Conservation (phyloP, 2,797 vertebrate genomes). For the Cossypha niveicapilla region DNA sequence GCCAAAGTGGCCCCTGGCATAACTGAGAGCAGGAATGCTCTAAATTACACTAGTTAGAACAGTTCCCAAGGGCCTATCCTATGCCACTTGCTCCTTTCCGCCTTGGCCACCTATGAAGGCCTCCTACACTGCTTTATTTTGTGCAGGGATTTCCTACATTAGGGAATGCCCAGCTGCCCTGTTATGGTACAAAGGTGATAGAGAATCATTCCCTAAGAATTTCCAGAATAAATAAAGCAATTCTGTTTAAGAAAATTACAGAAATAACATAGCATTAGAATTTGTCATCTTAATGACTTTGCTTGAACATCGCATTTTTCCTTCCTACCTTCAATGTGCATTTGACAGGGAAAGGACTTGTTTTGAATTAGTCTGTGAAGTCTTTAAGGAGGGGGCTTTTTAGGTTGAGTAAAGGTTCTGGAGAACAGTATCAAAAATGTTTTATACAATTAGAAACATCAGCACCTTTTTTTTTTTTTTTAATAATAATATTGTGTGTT, state of each 20-base stretch:
- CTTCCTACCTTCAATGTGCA: neutral
- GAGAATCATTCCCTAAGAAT: constrained; percentile 51
- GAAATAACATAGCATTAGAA: constrained; percentile 43
- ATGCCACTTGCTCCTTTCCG: constrained; percentile 63
- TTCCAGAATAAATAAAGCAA: constrained; percentile 56
- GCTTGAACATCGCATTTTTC: constrained; percentile 41
- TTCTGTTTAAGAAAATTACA: constrained; percentile 37
- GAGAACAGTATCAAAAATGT: neutral
- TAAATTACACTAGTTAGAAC: constrained; percentile 65
- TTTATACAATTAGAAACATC: neutral
- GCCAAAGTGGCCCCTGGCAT: constrained; percentile 65
- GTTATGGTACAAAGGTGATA: constrained; percentile 41
- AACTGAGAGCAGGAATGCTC: constrained; percentile 61
- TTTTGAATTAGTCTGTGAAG: constrained; percentile 7
- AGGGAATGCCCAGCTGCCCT: constrained; percentile 55
- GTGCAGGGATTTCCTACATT: constrained; percentile 53
- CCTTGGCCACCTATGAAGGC: constrained; percentile 64
- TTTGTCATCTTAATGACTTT: constrained; percentile 52
- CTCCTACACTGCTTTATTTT: constrained; percentile 55
- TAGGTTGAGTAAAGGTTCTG: neutral
- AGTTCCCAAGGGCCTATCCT: constrained; percentile 62
- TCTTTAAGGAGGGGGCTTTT: neutral
- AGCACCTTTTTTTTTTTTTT: neutral
- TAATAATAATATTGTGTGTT: neutral
- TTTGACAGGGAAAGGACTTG: neutral